A percentile compares a stretch with the other conserved stretches of the same genome.
These are phyloP conservation scores for Coptodon rendalli DNA, from an alignment of 2,113 vertebrate species.

Conservation along the genomic window DNA sequence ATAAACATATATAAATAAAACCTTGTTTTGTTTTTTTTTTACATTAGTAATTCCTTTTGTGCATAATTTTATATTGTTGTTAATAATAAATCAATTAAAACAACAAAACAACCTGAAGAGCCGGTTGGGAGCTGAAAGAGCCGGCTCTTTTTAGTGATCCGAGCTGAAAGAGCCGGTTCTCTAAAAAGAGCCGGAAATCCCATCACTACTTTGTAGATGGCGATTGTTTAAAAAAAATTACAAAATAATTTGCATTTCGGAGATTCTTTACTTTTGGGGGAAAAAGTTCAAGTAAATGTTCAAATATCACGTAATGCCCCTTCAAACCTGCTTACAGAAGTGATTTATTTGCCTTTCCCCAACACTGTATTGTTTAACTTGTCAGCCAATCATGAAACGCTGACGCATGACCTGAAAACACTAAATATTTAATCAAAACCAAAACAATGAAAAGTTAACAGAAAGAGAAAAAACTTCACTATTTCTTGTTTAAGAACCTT, in stretches of 20 bases:
- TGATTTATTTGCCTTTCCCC: neutral
- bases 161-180: too few relatives aligned
- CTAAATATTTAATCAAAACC: neutral
- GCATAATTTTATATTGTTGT: too few relatives aligned
- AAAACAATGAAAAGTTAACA: neutral
- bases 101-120: too few relatives aligned
- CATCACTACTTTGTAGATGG: neutral
- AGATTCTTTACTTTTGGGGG: neutral
- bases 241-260: neutral
- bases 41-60: too few relatives aligned
- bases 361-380: neutral
- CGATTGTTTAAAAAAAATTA: neutral
- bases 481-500: neutral
- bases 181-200: too few relatives aligned
- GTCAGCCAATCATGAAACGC: neutral
- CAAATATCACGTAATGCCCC: fast-evolving
- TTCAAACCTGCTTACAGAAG: neutral
- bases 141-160: too few relatives aligned
- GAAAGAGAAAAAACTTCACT: neutral
- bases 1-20: too few relatives aligned
- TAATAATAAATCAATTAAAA: too few relatives aligned
- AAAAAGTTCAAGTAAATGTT: neutral
- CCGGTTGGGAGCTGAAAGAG: too few relatives aligned
- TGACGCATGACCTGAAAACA: too few relatives aligned
- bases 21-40: too few relatives aligned